Evolutionary conservation across 2,888 invertebrate genomes (phyloP).

Genomic region (Nemapogon koenigi): DNA sequence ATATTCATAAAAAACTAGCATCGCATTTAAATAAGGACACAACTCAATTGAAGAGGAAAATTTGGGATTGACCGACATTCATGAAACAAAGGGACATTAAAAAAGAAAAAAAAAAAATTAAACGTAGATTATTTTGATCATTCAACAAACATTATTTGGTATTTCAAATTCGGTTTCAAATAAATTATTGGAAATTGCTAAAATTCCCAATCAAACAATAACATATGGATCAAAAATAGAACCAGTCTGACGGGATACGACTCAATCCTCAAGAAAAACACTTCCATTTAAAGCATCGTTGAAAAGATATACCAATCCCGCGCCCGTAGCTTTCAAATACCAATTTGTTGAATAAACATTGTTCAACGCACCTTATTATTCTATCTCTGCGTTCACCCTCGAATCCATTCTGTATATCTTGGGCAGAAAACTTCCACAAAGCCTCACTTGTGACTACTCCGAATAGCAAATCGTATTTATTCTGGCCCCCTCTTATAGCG

Average conservation of each 20-base stretch:
- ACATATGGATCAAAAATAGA: too few species aligned
- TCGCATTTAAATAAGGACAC: not conserved
- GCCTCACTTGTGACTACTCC: constrained; percentile 93
- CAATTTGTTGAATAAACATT: constrained; percentile 53
- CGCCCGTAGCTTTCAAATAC: constrained; percentile 12
- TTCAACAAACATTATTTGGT: too few species aligned
- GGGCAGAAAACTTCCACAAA: constrained; percentile 87
- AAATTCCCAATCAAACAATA: too few species aligned
- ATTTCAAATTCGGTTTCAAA: too few species aligned
- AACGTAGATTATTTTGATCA: too few species aligned
- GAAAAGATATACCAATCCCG: constrained; percentile 7
- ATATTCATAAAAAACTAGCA: not conserved
- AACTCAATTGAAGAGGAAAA: too few species aligned
- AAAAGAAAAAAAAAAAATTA: too few species aligned
- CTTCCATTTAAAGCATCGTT: constrained; percentile 9
- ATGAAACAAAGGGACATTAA: too few species aligned
- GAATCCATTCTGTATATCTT: constrained; percentile 85
- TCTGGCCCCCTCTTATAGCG: constrained; percentile 61
- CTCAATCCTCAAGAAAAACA: constrained; percentile 9
- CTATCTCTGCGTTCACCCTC: constrained; percentile 88
- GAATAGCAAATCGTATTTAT: constrained; percentile 85
- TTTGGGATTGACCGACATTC: too few species aligned
- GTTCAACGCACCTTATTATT: constrained; percentile 68
- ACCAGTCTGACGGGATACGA: constrained; percentile 7
- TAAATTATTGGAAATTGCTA: too few species aligned